phyloP scores from a whole-genome alignment of 2,888 invertebrate genomes.

The Eupeodes luniger region DNA sequence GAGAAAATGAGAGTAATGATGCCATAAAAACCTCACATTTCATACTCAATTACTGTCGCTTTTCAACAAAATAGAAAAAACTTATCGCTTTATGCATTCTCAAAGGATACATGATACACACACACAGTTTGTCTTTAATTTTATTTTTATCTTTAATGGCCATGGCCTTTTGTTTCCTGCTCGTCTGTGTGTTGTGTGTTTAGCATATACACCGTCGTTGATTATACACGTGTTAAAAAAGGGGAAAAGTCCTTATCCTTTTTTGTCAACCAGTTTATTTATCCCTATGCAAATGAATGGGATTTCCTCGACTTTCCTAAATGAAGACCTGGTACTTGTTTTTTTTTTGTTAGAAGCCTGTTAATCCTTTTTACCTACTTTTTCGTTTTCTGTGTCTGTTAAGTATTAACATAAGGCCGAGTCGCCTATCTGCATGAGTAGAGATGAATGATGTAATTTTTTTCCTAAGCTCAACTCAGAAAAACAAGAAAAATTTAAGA shows the following conservation, averaged over 20 bases:
- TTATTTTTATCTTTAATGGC: conserved; percentile 47
- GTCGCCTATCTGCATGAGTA: conserved; percentile 59
- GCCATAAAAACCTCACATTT: conserved; percentile 53
- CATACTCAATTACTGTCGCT: conserved; percentile 67
- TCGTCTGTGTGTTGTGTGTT: not conserved
- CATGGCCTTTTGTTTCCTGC: conserved; percentile 51
- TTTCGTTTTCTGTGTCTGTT: not conserved
- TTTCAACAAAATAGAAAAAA: conserved; percentile 10
- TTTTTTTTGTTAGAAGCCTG: conserved; percentile 26
- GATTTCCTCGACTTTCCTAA: conserved; percentile 3
- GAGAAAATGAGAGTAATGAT: conserved; percentile 10
- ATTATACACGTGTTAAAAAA: conserved; percentile 46
- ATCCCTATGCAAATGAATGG: conserved; percentile 59
- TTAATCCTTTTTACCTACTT: conserved; percentile 54
- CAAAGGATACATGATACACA: conserved; percentile 6
- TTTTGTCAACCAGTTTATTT: conserved; percentile 48
- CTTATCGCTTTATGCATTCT: not conserved
- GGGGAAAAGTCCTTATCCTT: conserved; percentile 40
- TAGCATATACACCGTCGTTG: not conserved
- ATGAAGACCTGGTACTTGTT: conserved; percentile 33
- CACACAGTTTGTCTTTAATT: not conserved
- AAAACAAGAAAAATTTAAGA: conserved; percentile 4
- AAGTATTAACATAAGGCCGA: conserved; percentile 49
- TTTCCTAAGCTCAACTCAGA: not conserved
- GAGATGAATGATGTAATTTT: conserved; percentile 56